Evolutionary conservation across 2,797 vertebrate species (phyloP), one percentile per base, ranked within the genome.

Genomic region (Tamandua tetradactyla): DNA sequence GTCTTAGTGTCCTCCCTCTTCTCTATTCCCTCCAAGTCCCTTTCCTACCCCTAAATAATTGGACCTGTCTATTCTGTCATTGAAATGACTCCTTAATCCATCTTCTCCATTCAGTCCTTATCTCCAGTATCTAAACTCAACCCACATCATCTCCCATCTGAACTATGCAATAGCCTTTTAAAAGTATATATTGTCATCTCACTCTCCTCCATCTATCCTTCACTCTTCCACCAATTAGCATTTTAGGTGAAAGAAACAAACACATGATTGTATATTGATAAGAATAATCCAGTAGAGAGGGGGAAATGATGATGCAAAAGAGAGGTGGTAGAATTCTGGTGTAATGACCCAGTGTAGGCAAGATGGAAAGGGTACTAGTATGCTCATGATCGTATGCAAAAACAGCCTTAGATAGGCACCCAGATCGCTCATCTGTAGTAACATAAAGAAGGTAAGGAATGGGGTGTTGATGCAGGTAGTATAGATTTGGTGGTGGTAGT

Each of bases 111-210:
- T n/a, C 35, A 82, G 23, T 61, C 23, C 30, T 72, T 32, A 55
- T 61, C 92, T 86, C 52, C 55, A 40, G 25, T 57, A 49, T 84
- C 62, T 94, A 80, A 55, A 75, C 92, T 74, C 42, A 94, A 68
- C 40, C n/a, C 17, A 55, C 18, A 44, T 71, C n/a, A 87, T 75
- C 37, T 61, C 64, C 49, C 64, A 89, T 59, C 12, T 64, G 61
- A 91, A 89, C 42, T 81, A 57, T 78, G 30, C 17, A 62, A 68
- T 37, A 35, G 25, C 5, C 37, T 93, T 44, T 81, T 85, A 44
- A 88, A 69, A 71, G 22, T 52, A n/a, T 59, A 27, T 49, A 80
- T 59, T 91, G 37, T 5, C 52, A 12, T 82, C 30, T 59, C 17
- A 66, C 69, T 27, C 22, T 89, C 44, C 5, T 76, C 86, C 74